Percentiles rank a stretch among this genome's conserved stretches.
Evolutionary conservation across 2,888 invertebrate species (phyloP).

Genomic region (Ceratothoa steindachneri): DNA sequence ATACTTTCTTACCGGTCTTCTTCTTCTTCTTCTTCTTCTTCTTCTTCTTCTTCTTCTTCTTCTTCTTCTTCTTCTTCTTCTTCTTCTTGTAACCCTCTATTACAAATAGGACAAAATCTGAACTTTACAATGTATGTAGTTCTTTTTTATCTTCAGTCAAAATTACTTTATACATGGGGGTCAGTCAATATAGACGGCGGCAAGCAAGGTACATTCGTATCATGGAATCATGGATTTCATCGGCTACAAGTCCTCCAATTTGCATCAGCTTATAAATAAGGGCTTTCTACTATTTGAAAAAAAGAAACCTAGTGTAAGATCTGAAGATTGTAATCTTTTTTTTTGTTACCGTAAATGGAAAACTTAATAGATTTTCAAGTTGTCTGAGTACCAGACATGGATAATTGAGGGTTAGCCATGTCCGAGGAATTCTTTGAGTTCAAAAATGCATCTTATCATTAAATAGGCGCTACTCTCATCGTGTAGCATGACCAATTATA

Average conservation of each 20-base stretch:
- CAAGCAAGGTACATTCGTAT: background rate
- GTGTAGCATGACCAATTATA: background rate
- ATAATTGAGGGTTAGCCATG: background rate
- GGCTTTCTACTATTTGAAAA: background rate
- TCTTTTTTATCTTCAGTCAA: background rate
- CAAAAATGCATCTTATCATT: background rate
- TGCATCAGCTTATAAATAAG: background rate
- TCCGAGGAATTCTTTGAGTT: background rate
- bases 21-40: background rate
- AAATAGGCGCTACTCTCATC: background rate
- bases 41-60: background rate
- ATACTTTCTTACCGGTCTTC: background rate
- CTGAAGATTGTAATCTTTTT: background rate
- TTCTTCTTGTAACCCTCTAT: background rate
- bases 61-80: background rate
- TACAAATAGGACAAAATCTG: background rate
- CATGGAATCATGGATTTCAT: background rate
- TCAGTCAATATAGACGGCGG: background rate
- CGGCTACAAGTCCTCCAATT: background rate
- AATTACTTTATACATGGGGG: background rate
- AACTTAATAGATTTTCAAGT: background rate
- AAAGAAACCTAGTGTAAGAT: background rate
- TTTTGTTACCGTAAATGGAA: background rate
- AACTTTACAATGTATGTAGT: background rate
- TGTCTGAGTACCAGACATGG: background rate